Percentiles rank a stretch among this genome's conserved stretches.
Evolutionary conservation across 2,888 invertebrate species (phyloP).

Genomic region (Apodemia mormo): DNA sequence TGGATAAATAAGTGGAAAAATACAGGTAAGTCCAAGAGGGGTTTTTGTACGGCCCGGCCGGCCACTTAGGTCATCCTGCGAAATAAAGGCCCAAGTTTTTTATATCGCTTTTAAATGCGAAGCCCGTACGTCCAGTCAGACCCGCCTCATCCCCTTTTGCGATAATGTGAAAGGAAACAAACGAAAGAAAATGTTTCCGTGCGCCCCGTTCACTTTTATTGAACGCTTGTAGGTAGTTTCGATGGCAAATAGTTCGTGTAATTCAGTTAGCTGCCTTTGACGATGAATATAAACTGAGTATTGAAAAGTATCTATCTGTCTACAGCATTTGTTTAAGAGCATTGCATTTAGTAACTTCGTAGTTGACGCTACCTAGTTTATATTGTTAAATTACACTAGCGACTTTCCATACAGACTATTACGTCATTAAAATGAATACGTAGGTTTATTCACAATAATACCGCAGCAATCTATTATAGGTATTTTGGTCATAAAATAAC

Average conservation of each 20-base stretch:
- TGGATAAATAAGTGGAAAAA: conserved; percentile 82
- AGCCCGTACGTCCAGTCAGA: conserved; percentile 68
- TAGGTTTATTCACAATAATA: no score
- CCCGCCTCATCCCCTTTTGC: conserved; percentile 70
- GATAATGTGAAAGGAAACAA: conserved; percentile 79
- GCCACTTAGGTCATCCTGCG: conserved; percentile 82
- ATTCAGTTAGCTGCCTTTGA: conserved; percentile 66
- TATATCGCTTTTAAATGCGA: conserved; percentile 81
- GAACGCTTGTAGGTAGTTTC: conserved; percentile 72
- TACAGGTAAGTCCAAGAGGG: conserved; percentile 81
- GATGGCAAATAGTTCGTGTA: conserved; percentile 78
- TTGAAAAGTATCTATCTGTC: conserved; percentile 52
- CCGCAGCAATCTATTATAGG: no score
- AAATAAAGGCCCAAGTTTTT: conserved; percentile 79
- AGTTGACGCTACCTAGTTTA: not conserved
- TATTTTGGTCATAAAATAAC: no score
- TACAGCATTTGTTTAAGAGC: conserved; percentile 50
- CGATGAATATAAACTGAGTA: conserved; percentile 55
- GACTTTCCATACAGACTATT: not conserved
- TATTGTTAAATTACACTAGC: no score
- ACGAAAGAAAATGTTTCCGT: conserved; percentile 79
- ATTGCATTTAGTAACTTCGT: conserved; percentile 25
- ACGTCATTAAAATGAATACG: no score
- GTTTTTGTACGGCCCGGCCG: conserved; percentile 77
- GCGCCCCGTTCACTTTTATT: conserved; percentile 73